phyloP scores from a whole-genome alignment of 2,888 invertebrate species.

The Microplitis manilae region DNA sequence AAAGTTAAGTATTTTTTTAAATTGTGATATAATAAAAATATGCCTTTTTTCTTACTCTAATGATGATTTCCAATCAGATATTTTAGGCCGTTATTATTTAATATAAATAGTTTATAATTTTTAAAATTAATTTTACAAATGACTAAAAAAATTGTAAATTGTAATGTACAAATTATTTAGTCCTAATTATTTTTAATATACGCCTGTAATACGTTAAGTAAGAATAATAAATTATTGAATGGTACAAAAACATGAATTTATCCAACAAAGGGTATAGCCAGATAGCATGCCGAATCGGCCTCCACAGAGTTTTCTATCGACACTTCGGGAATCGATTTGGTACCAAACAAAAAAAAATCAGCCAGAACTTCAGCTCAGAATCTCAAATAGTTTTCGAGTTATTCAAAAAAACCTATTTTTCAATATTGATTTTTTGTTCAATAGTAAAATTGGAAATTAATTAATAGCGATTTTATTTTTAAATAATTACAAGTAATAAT shows the following conservation, averaged over 20 bases:
- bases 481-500: no score
- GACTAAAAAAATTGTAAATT: conserved; percentile 32
- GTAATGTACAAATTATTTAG: conserved; percentile 31
- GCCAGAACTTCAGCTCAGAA: not conserved
- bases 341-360: not conserved
- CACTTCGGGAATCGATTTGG: no score
- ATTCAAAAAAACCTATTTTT: not conserved
- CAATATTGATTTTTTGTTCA: not conserved
- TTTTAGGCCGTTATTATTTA: not conserved
- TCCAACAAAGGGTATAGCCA: not conserved
- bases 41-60: not conserved
- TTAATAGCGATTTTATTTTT: no score
- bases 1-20: conserved; percentile 39
- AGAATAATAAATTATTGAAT: not conserved
- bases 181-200: conserved; percentile 3
- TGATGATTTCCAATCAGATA: not conserved
- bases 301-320: no score
- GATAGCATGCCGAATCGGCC: not conserved
- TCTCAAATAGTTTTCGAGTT: not conserved
- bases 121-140: not conserved
- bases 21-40: conserved; percentile 42
- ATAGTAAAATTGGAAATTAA: not conserved
- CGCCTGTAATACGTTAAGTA: conserved; percentile 21
- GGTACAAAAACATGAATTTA: conserved; percentile 3
- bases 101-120: not conserved